Evolutionary conservation across 2,113 vertebrate species (phyloP), one percentile per base, ranked within the genome.

Genomic region (Spea bombifrons): DNA sequence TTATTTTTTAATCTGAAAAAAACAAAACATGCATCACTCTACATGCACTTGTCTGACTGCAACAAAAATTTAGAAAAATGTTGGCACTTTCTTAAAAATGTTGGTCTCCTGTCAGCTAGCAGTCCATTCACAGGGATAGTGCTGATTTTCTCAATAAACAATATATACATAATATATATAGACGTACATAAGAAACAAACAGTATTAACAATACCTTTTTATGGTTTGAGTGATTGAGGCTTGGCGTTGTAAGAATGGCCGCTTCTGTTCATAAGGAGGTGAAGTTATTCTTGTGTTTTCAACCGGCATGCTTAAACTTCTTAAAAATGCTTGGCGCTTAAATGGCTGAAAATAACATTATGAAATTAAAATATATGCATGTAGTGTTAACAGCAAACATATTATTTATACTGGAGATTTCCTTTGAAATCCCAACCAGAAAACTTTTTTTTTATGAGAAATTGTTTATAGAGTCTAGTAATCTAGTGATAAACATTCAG

Each of bases 211-310:
- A 52, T 90, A 99, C 97, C 97, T 98, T 89, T 91, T 96, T 86
- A 99, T 99, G 85, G 96, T 98, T 90, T 98, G 97, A 8, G 97
- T 99, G 90, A 99, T 99, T 45, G 97, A 99, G 7, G 91, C 93
- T 90, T 98, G 97, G 15, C 96, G 93, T 72, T 97, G 97, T 71
- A 99, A 88, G 57, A 82, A 88, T 0, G 91, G 90, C 76, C 96
- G 91, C 47, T 94, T 87, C 2, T 71, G 85, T 69, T 94, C 95
- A 0, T 90, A 85, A 57, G 90, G 90, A 7, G 95, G 92, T 0
- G 96, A 95, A 5, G 94, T 91, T 73, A 93, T 83, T 0, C 90
- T 94, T 63, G 88, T 91, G 2, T 91, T 92, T 86, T 99, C 97
- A 0, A 93, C 92, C 0, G 97, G 97, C 96, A 99, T 95, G 86